Evolutionary conservation across 2,888 invertebrate genomes (phyloP).

Genomic region (Melanostoma scalare): DNA sequence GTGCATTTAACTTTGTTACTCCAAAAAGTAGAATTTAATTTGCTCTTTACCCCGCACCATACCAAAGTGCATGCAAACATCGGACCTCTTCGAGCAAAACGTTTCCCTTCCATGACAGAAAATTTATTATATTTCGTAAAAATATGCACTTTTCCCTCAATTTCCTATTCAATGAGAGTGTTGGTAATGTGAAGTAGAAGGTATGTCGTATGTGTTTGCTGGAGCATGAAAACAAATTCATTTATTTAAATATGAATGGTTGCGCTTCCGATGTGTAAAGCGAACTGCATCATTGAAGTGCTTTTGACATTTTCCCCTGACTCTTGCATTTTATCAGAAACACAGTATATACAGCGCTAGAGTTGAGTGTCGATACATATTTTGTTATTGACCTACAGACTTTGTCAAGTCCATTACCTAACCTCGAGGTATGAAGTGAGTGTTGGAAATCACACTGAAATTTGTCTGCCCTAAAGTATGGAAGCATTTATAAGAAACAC

Average conservation of each 20-base stretch:
- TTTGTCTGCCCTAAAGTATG: neutral
- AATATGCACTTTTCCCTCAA: conserved; percentile 57
- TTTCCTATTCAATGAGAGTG: conserved; percentile 16
- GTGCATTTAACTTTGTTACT: too few relatives aligned
- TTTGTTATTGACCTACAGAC: conserved; percentile 57
- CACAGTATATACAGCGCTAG: conserved; percentile 4
- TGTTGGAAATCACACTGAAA: neutral
- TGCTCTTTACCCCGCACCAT: too few relatives aligned
- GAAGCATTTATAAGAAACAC: neutral
- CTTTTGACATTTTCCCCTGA: conserved; percentile 17
- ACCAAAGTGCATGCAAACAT: too few relatives aligned
- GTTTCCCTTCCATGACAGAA: conserved; percentile 52
- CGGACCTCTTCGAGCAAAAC: conserved; percentile 13
- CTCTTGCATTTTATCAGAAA: neutral
- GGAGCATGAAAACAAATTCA: conserved; percentile 67
- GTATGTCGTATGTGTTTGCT: conserved; percentile 9
- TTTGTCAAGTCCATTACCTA: conserved; percentile 41
- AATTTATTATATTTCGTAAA: conserved; percentile 61
- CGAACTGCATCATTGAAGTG: conserved; percentile 15
- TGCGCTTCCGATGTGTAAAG: conserved; percentile 31
- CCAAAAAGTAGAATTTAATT: too few relatives aligned
- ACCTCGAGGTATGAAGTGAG: conserved; percentile 17
- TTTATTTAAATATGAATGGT: conserved; percentile 71
- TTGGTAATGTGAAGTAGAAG: neutral
- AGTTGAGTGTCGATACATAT: conserved; percentile 58